A percentile compares a stretch with the other conserved stretches of the same genome.
Evolutionary conservation across 1,140 invertebrate genomes (phyloP).

Genomic region (Triops longicaudatus): DNA sequence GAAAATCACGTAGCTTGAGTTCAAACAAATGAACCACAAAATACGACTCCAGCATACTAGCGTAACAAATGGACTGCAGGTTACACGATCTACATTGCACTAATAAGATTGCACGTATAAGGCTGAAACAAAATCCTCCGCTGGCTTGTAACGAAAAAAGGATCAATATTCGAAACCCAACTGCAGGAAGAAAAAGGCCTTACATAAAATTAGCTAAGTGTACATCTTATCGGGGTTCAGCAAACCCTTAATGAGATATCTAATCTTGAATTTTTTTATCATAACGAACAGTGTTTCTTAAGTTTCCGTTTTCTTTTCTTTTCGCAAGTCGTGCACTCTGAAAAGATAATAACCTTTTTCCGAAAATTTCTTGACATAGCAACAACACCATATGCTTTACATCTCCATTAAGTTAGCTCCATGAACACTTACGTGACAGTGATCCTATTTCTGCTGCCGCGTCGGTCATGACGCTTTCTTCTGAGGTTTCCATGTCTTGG

Average conservation of each 20-base stretch:
- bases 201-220: neutral
- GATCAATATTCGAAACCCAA: neutral
- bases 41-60: neutral
- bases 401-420: too few relatives aligned
- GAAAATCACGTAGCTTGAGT: too few relatives aligned
- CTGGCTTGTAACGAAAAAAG: neutral
- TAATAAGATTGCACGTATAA: neutral
- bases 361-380: too few relatives aligned
- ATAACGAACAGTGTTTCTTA: neutral
- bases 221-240: neutral
- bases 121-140: neutral
- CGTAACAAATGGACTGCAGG: neutral
- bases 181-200: neutral
- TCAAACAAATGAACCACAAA: neutral
- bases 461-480: neutral
- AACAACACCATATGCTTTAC: too few relatives aligned
- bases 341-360: neutral
- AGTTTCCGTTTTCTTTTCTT: neutral
- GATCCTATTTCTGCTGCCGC: neutral
- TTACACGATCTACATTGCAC: neutral
- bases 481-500: neutral
- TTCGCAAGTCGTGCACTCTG: neutral
- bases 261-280: neutral
- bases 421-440: neutral
- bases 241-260: neutral